A percentile compares a stretch with the other conserved stretches of the same genome.
These are phyloP conservation scores for Scartelaos histophorus DNA, from an alignment of 2,113 vertebrate species.

Conservation along the genomic window DNA sequence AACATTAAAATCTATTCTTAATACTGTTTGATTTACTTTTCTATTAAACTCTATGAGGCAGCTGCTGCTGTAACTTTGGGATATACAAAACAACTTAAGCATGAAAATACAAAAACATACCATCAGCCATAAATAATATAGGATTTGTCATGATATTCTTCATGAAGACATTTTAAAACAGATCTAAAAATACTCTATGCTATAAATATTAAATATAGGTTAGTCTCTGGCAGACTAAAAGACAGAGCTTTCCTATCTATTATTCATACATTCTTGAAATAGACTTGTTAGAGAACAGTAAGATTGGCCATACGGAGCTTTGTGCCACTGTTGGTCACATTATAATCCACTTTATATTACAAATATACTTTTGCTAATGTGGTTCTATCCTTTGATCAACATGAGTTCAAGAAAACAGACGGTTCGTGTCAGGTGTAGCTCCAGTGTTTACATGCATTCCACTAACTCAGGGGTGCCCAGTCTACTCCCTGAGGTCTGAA, in stretches of 20 bases:
- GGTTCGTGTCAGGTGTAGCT: neutral
- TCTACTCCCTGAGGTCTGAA: conserved; percentile 9
- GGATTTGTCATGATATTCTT: neutral
- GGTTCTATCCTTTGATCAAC: neutral
- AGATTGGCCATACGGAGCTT: neutral
- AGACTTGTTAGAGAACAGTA: conserved; percentile 10
- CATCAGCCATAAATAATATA: neutral
- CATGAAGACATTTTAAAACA: neutral
- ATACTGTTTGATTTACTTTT: no score
- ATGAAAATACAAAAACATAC: no score
- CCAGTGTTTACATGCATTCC: conserved; percentile 10
- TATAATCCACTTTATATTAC: conserved; percentile 8
- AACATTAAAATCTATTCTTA: no score
- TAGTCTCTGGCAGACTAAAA: conserved; percentile 10
- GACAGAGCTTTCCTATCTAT: conserved; percentile 35
- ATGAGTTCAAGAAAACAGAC: neutral
- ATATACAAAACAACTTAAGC: no score
- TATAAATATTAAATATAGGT: conserved; percentile 69
- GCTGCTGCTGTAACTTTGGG: no score
- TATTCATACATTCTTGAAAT: conserved; percentile 39
- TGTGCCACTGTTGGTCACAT: neutral
- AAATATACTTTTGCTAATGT: neutral
- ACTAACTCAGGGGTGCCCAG: neutral
- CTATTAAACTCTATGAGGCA: no score
- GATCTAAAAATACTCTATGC: conserved; percentile 16